A percentile compares a stretch with the other conserved stretches of the same genome.
These are phyloP conservation scores for Formica exsecta DNA, from an alignment of 1,140 invertebrate genomes.

Conservation along the genomic window DNA sequence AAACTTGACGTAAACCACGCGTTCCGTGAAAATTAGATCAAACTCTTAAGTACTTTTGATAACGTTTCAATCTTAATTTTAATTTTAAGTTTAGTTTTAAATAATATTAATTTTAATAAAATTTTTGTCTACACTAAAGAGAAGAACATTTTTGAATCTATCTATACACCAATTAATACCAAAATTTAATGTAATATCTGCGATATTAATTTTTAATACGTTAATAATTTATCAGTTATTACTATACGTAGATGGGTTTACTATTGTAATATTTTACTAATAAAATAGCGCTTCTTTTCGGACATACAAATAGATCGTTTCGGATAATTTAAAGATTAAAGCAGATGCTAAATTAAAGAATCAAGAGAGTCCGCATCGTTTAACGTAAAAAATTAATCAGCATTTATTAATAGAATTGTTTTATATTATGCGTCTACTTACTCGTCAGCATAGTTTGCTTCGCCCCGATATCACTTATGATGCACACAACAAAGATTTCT, in stretches of 20 bases:
- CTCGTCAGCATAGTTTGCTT: constrained; percentile 65
- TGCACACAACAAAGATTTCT: constrained; percentile 66
- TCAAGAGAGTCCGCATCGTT: not conserved
- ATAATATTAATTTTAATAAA: not conserved
- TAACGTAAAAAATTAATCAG: not conserved
- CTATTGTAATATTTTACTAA: not conserved
- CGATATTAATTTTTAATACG: not conserved
- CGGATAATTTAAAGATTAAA: constrained; percentile 18
- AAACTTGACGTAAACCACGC: not conserved
- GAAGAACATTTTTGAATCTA: not conserved
- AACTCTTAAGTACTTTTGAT: not conserved
- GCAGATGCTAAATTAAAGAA: constrained; percentile 42
- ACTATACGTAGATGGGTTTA: not conserved
- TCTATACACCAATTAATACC: not conserved
- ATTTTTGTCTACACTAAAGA: not conserved
- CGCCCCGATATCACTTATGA: constrained; percentile 44
- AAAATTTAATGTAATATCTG: not conserved
- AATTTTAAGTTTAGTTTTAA: not conserved
- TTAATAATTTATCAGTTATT: not conserved
- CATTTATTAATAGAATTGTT: constrained; percentile 22
- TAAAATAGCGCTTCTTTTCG: not conserved
- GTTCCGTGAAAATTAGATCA: not conserved
- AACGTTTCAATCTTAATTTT: not conserved
- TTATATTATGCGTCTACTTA: constrained; percentile 58
- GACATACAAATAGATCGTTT: not conserved